A percentile compares a stretch with the other conserved stretches of the same genome.
Conservation (phyloP, 1,140 invertebrate species). For the Adoxophyes honmai region DNA sequence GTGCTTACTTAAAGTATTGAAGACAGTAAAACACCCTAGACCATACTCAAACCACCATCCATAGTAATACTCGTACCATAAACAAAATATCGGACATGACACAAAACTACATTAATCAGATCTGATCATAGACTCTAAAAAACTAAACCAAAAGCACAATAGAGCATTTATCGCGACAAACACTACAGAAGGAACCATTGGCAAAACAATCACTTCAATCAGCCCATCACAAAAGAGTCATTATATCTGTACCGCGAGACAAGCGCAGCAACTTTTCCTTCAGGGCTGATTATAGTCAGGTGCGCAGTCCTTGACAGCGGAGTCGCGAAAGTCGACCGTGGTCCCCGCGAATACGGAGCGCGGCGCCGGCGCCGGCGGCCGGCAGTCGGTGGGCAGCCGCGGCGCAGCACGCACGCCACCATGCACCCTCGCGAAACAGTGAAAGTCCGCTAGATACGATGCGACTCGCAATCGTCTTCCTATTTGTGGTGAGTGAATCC, state of each 20-base stretch:
- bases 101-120: too few species aligned
- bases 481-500: slow-evolving; percentile 75
- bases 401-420: slow-evolving; percentile 45
- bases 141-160: background rate
- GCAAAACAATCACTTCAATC: background rate
- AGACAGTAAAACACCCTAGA: too few species aligned
- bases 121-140: too few species aligned
- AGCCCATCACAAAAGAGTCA: background rate
- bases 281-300: slow-evolving; percentile 1
- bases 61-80: too few species aligned
- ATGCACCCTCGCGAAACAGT: slow-evolving; percentile 58
- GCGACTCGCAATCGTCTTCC: slow-evolving; percentile 64
- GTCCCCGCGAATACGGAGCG: background rate
- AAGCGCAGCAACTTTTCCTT: slow-evolving; percentile 1
- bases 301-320: background rate
- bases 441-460: slow-evolving; percentile 71
- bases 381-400: slow-evolving; percentile 53
- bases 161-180: background rate
- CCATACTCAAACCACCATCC: too few species aligned
- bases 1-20: too few species aligned
- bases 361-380: slow-evolving; percentile 17
- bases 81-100: too few species aligned
- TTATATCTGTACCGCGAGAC: slow-evolving; percentile 7
- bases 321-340: background rate
- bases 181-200: background rate